Conservation (phyloP, 2,113 vertebrate genomes). For the Micronycteris hirsuta region DNA sequence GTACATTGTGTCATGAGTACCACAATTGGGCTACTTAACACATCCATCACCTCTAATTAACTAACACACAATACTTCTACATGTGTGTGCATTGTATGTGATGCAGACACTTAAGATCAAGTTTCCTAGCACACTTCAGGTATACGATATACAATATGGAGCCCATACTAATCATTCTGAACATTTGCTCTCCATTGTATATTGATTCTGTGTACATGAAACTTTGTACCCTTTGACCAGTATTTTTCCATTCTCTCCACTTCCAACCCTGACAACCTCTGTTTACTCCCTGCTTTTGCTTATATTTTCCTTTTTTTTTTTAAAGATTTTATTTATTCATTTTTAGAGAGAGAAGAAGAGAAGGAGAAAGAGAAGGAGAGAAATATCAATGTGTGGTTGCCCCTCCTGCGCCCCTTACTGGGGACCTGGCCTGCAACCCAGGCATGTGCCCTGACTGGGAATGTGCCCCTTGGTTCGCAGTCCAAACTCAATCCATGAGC, state of each 20-base stretch:
- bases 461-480: too few relatives aligned
- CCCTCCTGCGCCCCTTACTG: too few relatives aligned
- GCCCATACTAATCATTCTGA: neutral
- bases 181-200: neutral
- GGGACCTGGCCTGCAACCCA: too few relatives aligned
- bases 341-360: too few relatives aligned
- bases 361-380: too few relatives aligned
- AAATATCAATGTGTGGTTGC: too few relatives aligned
- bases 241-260: neutral
- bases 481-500: too few relatives aligned
- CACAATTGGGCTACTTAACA: neutral
- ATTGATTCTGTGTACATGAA: neutral
- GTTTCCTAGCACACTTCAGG: neutral
- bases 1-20: neutral
- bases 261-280: neutral
- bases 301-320: neutral
- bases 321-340: too few relatives aligned
- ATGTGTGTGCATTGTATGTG: neutral
- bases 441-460: too few relatives aligned
- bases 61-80: neutral
- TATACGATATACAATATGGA: neutral
- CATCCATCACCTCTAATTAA: neutral
- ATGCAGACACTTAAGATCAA: neutral
- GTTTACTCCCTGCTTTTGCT: neutral
- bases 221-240: neutral